These are phyloP conservation scores for Corvus hawaiiensis DNA, from an alignment of 2,113 vertebrate species.

Conservation along the genomic window DNA sequence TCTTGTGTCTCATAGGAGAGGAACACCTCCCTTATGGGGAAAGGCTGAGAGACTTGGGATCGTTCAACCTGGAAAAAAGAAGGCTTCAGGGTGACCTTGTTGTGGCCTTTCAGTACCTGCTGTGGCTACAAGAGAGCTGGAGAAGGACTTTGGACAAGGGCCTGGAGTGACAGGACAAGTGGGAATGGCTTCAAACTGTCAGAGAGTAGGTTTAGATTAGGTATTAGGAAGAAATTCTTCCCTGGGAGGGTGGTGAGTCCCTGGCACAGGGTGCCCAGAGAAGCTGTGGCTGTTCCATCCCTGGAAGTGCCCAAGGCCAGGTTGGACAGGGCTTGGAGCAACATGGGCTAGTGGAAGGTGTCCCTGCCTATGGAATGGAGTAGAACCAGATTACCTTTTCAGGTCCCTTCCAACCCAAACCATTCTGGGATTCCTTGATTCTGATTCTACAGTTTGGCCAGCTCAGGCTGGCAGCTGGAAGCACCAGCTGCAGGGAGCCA, in stretches of 20 bases:
- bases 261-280: background rate
- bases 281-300: background rate
- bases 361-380: background rate
- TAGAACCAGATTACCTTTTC: background rate
- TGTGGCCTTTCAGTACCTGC: background rate
- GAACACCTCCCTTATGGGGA: background rate
- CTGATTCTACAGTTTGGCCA: background rate
- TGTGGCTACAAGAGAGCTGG: background rate
- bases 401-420: background rate
- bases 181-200: background rate
- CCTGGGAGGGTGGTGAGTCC: fast-evolving
- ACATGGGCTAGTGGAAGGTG: fast-evolving
- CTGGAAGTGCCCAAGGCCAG: background rate
- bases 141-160: background rate
- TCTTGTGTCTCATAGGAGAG: background rate
- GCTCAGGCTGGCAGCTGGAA: background rate
- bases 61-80: background rate
- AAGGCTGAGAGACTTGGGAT: background rate
- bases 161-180: background rate
- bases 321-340: fast-evolving
- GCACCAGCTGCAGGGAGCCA: background rate
- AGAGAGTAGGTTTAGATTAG: background rate
- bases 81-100: background rate
- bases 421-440: background rate
- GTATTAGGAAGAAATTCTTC: background rate